Percentiles rank a stretch among this genome's conserved stretches.
phyloP scores from a whole-genome alignment of 2,113 vertebrate species.

The Brevimyrus niger region DNA sequence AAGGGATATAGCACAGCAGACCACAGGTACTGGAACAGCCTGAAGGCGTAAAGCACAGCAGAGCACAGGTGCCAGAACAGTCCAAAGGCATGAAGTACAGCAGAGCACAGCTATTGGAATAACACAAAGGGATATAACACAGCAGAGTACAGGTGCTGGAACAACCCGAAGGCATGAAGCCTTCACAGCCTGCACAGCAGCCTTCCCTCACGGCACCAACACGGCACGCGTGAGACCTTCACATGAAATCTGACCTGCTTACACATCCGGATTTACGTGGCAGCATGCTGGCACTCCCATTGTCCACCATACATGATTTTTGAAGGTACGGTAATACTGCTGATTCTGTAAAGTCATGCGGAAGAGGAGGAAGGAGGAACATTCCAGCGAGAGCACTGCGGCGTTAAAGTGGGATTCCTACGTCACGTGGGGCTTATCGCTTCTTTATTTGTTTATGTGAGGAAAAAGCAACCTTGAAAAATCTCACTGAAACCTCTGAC shows the following conservation, averaged over 20 bases:
- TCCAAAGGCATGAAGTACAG: too few relatives aligned
- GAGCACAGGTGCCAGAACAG: too few relatives aligned
- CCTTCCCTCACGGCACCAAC: neutral
- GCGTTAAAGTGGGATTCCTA: neutral
- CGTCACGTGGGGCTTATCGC: neutral
- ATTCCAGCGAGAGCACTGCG: neutral
- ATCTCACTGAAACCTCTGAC: neutral
- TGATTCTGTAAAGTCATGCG: neutral
- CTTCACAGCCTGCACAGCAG: too few relatives aligned
- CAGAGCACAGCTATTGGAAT: too few relatives aligned
- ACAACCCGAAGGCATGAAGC: too few relatives aligned
- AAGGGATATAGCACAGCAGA: too few relatives aligned
- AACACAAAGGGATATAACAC: too few relatives aligned
- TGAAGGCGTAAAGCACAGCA: neutral
- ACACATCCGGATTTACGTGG: neutral
- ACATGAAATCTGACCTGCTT: neutral
- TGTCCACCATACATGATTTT: neutral
- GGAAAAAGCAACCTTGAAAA: neutral
- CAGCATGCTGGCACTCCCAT: neutral
- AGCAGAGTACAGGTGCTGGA: neutral
- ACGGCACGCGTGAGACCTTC: neutral
- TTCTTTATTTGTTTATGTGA: neutral
- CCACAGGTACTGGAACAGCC: neutral
- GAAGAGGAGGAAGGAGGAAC: neutral
- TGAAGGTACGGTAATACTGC: neutral